These are phyloP conservation scores for Zophobas atratus DNA, from an alignment of 1,140 invertebrate genomes.

Conservation along the genomic window DNA sequence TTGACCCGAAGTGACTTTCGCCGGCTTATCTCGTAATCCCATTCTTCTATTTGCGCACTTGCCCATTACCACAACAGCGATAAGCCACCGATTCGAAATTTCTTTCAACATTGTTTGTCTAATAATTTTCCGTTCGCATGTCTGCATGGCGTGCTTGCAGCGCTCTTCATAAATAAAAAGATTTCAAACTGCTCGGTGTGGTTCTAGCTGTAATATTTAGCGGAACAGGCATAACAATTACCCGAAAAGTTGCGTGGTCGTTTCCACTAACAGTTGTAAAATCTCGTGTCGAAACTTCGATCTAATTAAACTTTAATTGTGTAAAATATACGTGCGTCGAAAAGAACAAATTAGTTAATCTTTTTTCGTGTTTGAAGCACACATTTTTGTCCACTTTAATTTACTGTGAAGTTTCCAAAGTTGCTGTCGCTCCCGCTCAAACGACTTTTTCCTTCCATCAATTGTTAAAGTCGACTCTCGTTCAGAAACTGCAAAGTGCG, in stretches of 20 bases:
- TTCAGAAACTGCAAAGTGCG: constrained; percentile 17
- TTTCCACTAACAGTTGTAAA: constrained; percentile 14
- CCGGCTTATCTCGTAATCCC: too few relatives aligned
- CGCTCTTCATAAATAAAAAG: constrained; percentile 29
- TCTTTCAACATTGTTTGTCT: neutral
- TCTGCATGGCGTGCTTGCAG: constrained; percentile 18
- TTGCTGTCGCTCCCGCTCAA: constrained; percentile 7
- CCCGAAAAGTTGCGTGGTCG: constrained; percentile 12
- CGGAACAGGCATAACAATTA: constrained; percentile 12
- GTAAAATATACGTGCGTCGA: neutral
- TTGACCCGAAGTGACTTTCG: too few relatives aligned
- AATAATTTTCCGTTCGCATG: constrained; percentile 19
- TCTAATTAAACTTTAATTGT: constrained; percentile 21
- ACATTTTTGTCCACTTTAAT: constrained; percentile 16
- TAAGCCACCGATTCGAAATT: neutral
- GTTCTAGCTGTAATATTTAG: constrained; percentile 20
- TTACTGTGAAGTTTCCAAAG: constrained; percentile 24
- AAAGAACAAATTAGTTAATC: constrained; percentile 11
- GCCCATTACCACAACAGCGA: too few relatives aligned
- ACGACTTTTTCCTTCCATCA: constrained; percentile 26
- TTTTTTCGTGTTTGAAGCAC: neutral
- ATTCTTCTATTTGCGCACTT: too few relatives aligned
- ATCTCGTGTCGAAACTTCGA: constrained; percentile 5
- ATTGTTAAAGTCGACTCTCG: constrained; percentile 32
- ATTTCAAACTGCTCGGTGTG: constrained; percentile 20